Evolutionary conservation across 2,888 invertebrate genomes (phyloP).

Genomic region (Mystacides longicornis): DNA sequence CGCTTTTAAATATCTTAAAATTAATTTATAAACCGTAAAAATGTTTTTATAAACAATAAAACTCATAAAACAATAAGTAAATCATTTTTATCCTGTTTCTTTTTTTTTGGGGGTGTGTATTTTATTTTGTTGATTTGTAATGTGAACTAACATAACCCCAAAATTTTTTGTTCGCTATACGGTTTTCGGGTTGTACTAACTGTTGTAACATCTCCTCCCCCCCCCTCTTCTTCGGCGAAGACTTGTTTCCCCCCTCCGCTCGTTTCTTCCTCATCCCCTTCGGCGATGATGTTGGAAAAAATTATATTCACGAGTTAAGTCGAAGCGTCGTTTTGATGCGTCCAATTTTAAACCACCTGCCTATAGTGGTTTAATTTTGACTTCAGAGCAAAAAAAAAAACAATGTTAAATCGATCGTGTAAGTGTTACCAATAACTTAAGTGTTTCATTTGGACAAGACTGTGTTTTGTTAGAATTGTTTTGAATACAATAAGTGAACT

Average conservation of each 20-base stretch:
- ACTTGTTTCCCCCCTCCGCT: slow-evolving; percentile 40
- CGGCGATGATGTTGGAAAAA: slow-evolving; percentile 54
- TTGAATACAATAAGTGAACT: too few species aligned
- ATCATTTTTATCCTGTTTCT: too few species aligned
- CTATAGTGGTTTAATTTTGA: slow-evolving; percentile 41
- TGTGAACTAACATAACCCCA: neutral
- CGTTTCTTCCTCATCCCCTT: slow-evolving; percentile 40
- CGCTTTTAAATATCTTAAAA: too few species aligned
- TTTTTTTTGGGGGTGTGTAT: neutral
- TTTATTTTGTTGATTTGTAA: neutral
- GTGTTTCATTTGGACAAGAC: too few species aligned
- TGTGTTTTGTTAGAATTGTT: too few species aligned
- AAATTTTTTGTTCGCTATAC: neutral
- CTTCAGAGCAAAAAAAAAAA: too few species aligned
- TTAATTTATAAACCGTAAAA: too few species aligned
- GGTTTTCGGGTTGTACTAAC: too few species aligned
- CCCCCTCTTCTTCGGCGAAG: slow-evolving; percentile 27
- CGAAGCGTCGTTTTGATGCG: slow-evolving; percentile 29
- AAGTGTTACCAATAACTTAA: too few species aligned
- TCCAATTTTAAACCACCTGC: slow-evolving; percentile 25
- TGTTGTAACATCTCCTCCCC: slow-evolving; percentile 16
- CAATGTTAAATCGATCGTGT: too few species aligned
- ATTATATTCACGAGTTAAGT: slow-evolving; percentile 49
- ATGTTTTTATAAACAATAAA: too few species aligned
- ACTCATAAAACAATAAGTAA: too few species aligned